A percentile compares a stretch with the other conserved stretches of the same genome.
phyloP scores from a whole-genome alignment of 2,888 invertebrate genomes.

The Strigamia transsilvanica region DNA sequence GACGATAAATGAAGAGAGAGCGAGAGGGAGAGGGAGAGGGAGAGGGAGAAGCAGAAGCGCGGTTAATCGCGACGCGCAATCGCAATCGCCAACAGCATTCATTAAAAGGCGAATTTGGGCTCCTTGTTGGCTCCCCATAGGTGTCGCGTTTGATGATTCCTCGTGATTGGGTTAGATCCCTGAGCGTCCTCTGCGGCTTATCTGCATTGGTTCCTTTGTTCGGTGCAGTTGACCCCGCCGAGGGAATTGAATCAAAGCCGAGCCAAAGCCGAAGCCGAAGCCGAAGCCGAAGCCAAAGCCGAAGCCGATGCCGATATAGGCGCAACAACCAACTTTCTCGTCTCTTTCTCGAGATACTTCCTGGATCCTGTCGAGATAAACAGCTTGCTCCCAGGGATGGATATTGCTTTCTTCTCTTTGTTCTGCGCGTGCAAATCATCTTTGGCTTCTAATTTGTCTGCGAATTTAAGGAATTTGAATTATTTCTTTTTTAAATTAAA shows the following conservation, averaged over 20 bases:
- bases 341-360: no score
- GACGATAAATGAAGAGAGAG: not conserved
- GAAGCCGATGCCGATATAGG: no score
- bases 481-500: not conserved
- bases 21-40: not conserved
- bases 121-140: not conserved
- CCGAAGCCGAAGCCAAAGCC: not conserved
- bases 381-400: not conserved
- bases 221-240: not conserved
- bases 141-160: constrained; percentile 34
- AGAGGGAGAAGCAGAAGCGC: not conserved
- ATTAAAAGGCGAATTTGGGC: constrained; percentile 23
- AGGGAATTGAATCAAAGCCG: constrained; percentile 15
- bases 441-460: not conserved
- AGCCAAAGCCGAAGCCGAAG: not conserved
- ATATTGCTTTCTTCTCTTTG: not conserved
- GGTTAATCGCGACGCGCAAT: constrained; percentile 24
- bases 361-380: not conserved
- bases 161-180: constrained; percentile 30
- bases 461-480: not conserved
- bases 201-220: constrained; percentile 18
- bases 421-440: not conserved
- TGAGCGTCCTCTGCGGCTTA: not conserved
- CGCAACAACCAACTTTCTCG: no score
- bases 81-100: constrained; percentile 38